A percentile compares a stretch with the other conserved stretches of the same genome.
Conservation (phyloP, 2,113 vertebrate species). For the Ginglymostoma cirratum region DNA sequence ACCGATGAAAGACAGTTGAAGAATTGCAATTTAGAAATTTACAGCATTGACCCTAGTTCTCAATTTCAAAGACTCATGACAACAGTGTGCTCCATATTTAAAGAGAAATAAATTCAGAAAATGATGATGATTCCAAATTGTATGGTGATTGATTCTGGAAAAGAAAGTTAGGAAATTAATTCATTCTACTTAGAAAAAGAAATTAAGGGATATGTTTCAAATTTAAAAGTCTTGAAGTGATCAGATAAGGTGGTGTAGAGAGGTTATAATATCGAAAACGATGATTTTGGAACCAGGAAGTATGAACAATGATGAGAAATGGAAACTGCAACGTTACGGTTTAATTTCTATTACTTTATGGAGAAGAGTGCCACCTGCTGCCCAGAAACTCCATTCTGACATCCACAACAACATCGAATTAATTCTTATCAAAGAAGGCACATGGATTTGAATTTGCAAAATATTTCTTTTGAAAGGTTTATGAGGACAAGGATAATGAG, state of each 20-base stretch:
- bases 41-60: background rate
- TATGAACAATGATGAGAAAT: background rate
- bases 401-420: background rate
- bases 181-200: background rate
- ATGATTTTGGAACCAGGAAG: background rate
- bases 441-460: background rate
- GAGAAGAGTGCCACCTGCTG: constrained; percentile 12
- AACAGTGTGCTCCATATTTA: background rate
- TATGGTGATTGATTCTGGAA: background rate
- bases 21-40: background rate
- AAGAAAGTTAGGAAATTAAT: background rate
- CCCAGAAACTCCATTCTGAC: background rate
- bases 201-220: background rate
- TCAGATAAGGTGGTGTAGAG: background rate
- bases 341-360: background rate
- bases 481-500: no score
- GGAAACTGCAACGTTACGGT: background rate
- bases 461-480: background rate
- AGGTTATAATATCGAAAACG: background rate
- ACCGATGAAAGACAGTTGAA: background rate
- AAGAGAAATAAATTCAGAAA: background rate
- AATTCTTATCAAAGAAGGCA: background rate
- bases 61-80: background rate
- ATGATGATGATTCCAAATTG: background rate
- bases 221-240: background rate